Evolutionary conservation across 2,888 invertebrate genomes (phyloP).

Genomic region (Meganola albula): DNA sequence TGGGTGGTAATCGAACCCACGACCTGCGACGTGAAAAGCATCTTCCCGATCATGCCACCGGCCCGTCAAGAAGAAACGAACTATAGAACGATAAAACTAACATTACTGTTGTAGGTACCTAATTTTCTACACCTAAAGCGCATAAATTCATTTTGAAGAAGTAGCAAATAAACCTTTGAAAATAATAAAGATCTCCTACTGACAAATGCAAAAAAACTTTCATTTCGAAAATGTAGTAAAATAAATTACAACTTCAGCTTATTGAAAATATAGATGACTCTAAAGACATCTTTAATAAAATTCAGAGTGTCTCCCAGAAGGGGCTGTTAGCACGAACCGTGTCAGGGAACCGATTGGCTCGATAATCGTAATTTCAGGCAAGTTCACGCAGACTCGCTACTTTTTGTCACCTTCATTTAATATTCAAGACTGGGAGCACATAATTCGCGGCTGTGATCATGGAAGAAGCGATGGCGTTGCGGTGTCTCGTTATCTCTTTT

Average conservation of each 20-base stretch:
- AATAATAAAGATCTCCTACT: too few relatives aligned
- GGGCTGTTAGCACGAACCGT: conserved; percentile 36
- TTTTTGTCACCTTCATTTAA: conserved; percentile 53
- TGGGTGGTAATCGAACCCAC: too few relatives aligned
- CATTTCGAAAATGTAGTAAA: too few relatives aligned
- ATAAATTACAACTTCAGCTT: conserved; percentile 34
- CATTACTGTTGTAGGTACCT: too few relatives aligned
- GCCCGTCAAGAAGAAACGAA: too few relatives aligned
- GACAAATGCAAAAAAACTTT: too few relatives aligned
- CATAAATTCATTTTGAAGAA: too few relatives aligned
- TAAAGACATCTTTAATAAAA: conserved; percentile 41
- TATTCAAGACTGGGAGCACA: conserved; percentile 60
- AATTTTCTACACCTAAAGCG: too few relatives aligned
- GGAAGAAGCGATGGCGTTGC: conserved; percentile 47
- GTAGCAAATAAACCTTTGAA: too few relatives aligned
- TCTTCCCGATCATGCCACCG: too few relatives aligned
- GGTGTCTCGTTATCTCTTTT: conserved; percentile 58
- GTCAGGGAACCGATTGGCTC: conserved; percentile 48
- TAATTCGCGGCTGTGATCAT: conserved; percentile 65
- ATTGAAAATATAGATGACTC: conserved; percentile 43
- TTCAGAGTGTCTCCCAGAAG: conserved; percentile 28
- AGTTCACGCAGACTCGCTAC: conserved; percentile 47
- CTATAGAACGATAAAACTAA: too few relatives aligned
- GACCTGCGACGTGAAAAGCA: too few relatives aligned
- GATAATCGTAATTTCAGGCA: conserved; percentile 57